Conservation (phyloP, 2,113 vertebrate species). For the Hemiscyllium ocellatum region DNA sequence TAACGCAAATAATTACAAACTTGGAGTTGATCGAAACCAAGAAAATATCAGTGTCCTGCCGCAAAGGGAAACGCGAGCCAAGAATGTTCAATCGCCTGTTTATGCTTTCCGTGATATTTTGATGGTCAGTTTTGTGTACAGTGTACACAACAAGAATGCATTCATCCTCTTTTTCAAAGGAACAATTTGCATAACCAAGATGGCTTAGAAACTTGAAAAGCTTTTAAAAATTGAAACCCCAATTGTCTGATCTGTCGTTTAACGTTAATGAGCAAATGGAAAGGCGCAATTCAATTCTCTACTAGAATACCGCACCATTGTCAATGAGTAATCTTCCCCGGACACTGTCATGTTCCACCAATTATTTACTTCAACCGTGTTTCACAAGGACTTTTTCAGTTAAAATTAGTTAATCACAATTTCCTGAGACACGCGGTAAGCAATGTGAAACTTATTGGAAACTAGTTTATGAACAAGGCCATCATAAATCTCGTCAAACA, state of each 20-base stretch:
- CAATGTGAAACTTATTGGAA: neutral
- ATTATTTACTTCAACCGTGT: neutral
- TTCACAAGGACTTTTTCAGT: neutral
- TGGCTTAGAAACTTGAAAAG: neutral
- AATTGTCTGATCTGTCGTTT: neutral
- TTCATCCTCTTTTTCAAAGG: neutral
- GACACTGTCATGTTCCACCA: neutral
- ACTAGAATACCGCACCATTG: neutral
- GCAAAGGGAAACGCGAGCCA: neutral
- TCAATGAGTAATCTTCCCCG: neutral
- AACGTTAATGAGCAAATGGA: neutral
- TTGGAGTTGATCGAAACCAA: neutral
- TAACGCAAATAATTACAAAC: neutral
- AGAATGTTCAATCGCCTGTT: neutral
- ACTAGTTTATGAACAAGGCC: neutral
- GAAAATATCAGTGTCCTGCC: neutral
- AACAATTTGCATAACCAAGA: neutral
- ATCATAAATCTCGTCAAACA: neutral
- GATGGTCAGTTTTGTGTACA: neutral
- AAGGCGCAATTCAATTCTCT: neutral
- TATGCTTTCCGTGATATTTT: neutral
- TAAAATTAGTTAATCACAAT: conserved; percentile 8
- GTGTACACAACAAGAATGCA: neutral
- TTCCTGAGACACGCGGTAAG: neutral
- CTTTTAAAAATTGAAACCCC: neutral